These are phyloP conservation scores for Actenoides hombroni DNA, from an alignment of 2,113 vertebrate genomes.

Conservation along the genomic window DNA sequence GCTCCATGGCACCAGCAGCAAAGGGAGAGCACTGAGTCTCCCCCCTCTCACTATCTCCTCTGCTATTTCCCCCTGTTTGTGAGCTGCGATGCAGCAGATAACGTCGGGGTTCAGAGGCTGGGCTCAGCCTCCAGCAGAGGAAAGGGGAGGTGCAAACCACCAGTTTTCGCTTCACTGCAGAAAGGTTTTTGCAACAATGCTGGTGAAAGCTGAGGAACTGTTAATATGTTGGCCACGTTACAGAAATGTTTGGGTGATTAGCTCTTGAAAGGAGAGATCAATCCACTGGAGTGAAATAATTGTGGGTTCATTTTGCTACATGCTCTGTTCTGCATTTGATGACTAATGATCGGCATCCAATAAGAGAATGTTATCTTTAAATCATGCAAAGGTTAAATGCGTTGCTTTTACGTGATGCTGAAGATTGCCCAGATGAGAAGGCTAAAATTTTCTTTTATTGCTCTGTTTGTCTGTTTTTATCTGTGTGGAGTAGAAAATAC, in stretches of 20 bases:
- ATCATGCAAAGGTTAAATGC: neutral
- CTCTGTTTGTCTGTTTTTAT: neutral
- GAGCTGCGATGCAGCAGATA: neutral
- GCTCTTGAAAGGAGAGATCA: constrained; percentile 47
- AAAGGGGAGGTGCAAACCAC: neutral
- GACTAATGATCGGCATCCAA: constrained; percentile 72
- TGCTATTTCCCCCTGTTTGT: neutral
- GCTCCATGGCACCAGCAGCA: neutral
- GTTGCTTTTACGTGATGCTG: neutral
- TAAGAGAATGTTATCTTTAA: constrained; percentile 49
- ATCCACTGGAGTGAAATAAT: constrained; percentile 54
- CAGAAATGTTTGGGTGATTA: constrained; percentile 60
- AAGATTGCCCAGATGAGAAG: neutral
- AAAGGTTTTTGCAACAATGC: neutral
- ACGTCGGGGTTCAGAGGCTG: neutral
- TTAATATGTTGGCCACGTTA: constrained; percentile 24
- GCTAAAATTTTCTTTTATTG: neutral
- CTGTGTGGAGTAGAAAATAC: neutral
- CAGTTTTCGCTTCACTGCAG: neutral
- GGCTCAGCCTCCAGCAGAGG: neutral
- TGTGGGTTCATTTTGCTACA: constrained; percentile 51
- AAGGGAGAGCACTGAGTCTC: accelerated
- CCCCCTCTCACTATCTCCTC: neutral
- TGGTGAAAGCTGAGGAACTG: neutral
- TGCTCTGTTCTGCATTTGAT: constrained; percentile 54